Conservation (phyloP, 2,113 vertebrate species). For the Oceanodroma tethys region DNA sequence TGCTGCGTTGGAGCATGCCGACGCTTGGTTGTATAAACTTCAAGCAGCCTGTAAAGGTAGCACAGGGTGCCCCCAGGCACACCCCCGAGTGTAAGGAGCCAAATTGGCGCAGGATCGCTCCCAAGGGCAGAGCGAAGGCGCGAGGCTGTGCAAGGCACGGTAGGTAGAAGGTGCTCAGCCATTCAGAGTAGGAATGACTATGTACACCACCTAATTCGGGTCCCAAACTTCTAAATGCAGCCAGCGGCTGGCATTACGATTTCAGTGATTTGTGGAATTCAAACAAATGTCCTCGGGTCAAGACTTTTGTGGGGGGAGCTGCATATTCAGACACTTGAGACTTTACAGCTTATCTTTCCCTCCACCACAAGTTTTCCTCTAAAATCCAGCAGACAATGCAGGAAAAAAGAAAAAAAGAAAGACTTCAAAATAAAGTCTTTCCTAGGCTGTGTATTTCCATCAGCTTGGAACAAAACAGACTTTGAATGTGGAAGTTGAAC, state of each 20-base stretch:
- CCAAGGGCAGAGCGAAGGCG: neutral
- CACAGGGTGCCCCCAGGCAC: neutral
- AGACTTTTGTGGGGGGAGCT: conserved; percentile 16
- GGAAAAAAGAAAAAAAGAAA: neutral
- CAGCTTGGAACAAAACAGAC: neutral
- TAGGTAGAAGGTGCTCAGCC: conserved; percentile 5
- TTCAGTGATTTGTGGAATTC: conserved; percentile 57
- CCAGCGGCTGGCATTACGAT: neutral
- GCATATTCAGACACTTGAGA: neutral
- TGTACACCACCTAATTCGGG: neutral
- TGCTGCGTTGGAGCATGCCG: neutral
- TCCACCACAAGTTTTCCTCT: neutral
- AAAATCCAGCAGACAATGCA: neutral
- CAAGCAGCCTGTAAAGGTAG: neutral
- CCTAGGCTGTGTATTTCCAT: neutral
- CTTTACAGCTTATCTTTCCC: neutral
- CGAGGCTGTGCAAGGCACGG: neutral
- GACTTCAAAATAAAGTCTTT: neutral
- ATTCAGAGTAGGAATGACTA: neutral
- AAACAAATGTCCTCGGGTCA: conserved; percentile 43
- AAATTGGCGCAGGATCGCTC: neutral
- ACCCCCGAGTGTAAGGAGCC: neutral
- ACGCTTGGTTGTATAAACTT: neutral
- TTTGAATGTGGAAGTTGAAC: neutral
- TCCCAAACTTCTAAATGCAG: neutral